phyloP scores from a whole-genome alignment of 2,113 vertebrate species.

The Garra rufa region DNA sequence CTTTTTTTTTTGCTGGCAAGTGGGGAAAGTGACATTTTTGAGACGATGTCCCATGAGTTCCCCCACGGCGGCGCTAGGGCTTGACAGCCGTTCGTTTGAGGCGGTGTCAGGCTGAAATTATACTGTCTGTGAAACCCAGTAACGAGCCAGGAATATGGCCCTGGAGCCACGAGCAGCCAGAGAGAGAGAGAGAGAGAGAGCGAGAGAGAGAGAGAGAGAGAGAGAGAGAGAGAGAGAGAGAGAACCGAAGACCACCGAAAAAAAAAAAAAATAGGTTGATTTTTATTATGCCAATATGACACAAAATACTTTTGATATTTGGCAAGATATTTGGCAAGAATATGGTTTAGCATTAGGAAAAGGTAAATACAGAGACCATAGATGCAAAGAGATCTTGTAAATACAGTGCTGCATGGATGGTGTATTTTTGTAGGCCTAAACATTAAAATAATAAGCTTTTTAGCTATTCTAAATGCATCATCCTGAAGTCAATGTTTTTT shows the following conservation, averaged over 20 bases:
- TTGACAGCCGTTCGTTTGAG: slow-evolving; percentile 75
- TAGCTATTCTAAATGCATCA: no score
- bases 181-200: slow-evolving; percentile 60
- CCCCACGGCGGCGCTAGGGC: slow-evolving; percentile 60
- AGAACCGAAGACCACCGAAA: slow-evolving; percentile 43
- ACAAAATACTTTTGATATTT: neutral
- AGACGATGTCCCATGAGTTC: slow-evolving; percentile 71
- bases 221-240: slow-evolving; percentile 50
- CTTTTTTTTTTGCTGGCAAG: slow-evolving; percentile 59
- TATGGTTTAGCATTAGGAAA: neutral
- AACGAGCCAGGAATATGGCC: slow-evolving; percentile 71
- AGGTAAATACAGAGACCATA: neutral
- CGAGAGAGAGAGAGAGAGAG: slow-evolving; percentile 36
- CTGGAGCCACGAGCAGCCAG: slow-evolving; percentile 69
- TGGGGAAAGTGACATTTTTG: slow-evolving; percentile 76
- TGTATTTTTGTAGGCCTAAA: neutral
- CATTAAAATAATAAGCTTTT: no score
- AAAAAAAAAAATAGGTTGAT: slow-evolving; percentile 29
- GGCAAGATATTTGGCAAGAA: neutral
- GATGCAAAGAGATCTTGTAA: neutral
- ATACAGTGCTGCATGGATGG: neutral
- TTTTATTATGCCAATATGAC: neutral
- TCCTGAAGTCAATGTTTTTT: no score
- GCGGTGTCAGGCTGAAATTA: slow-evolving; percentile 75
- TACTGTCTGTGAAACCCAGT: slow-evolving; percentile 75